Conservation (phyloP, 1,140 invertebrate species). For the Harpegnathos saltator region DNA sequence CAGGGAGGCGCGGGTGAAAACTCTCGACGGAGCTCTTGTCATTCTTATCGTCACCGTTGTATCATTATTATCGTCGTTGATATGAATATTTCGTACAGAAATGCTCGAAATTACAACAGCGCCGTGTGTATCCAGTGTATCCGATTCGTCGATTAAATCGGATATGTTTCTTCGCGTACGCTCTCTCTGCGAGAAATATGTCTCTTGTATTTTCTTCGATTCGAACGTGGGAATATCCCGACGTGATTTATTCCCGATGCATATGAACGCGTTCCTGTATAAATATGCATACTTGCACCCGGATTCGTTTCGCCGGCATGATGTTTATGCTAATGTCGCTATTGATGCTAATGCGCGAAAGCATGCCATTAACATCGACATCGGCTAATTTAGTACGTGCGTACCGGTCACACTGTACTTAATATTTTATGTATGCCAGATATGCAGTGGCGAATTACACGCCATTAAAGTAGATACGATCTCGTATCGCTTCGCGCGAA, state of each 20-base stretch:
- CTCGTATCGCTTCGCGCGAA: not conserved
- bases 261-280: not conserved
- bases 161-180: not conserved
- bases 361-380: not conserved
- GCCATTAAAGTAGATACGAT: not conserved
- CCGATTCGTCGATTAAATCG: not conserved
- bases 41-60: too few relatives aligned
- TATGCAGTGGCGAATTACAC: not conserved
- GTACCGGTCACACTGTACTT: constrained; percentile 7
- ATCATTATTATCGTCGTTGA: too few relatives aligned
- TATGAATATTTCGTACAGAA: not conserved
- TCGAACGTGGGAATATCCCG: not conserved
- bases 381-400: constrained; percentile 23
- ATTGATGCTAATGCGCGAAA: constrained; percentile 21
- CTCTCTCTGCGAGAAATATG: too few relatives aligned
- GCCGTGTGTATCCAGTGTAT: too few relatives aligned
- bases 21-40: too few relatives aligned
- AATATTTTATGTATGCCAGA: constrained; percentile 12
- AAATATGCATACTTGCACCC: not conserved
- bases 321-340: not conserved
- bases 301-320: not conserved
- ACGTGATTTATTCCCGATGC: not conserved
- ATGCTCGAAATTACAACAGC: not conserved
- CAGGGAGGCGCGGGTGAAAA: not conserved
- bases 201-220: too few relatives aligned